Conservation (phyloP, 2,113 vertebrate genomes). For the Protobothrops mucrosquamatus region DNA sequence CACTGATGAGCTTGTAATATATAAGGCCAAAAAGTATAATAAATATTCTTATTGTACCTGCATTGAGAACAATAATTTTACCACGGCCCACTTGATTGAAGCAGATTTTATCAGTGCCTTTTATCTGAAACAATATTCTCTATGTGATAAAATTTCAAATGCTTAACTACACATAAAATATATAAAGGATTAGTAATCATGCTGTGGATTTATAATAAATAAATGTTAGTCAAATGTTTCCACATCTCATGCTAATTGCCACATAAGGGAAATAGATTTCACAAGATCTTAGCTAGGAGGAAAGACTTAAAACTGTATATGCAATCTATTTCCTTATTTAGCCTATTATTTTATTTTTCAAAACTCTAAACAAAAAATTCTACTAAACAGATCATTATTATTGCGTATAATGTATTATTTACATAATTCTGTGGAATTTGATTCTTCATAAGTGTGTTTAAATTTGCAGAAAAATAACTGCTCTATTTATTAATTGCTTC, state of each 20-base stretch:
- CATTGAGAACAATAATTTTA: neutral
- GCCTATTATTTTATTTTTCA: neutral
- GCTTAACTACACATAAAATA: neutral
- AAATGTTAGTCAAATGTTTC: neutral
- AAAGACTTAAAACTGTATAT: neutral
- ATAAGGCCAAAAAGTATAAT: neutral
- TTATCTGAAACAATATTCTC: neutral
- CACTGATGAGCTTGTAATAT: neutral
- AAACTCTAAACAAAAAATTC: neutral
- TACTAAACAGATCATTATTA: neutral
- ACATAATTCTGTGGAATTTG: neutral
- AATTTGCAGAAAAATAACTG: neutral
- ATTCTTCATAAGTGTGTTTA: neutral
- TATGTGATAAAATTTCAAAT: neutral
- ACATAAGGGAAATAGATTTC: neutral
- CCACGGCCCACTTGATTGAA: neutral
- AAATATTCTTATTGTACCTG: neutral
- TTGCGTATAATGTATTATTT: neutral
- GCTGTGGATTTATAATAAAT: neutral
- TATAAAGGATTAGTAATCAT: neutral
- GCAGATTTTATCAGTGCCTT: neutral
- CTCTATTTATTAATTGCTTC: neutral
- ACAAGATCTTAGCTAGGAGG: too few relatives aligned
- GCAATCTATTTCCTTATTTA: neutral
- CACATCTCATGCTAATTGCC: neutral